These are phyloP conservation scores for Drosophila monieri DNA, from an alignment of 2,888 invertebrate genomes.

Conservation along the genomic window DNA sequence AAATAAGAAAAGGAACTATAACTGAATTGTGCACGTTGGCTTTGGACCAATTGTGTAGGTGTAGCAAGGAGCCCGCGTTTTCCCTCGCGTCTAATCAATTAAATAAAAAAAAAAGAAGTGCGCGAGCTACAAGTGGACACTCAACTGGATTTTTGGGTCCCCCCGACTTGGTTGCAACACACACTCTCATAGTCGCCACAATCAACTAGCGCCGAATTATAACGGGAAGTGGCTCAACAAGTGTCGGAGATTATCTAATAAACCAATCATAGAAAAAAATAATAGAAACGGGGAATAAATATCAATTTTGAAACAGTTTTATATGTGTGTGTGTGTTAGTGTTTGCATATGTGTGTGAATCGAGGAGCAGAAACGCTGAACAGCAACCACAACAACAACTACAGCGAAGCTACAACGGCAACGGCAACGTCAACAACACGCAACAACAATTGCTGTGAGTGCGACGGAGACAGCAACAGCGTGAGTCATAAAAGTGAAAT, in stretches of 20 bases:
- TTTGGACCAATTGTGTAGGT: not conserved
- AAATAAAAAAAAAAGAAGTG: constrained; percentile 45
- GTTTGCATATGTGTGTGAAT: constrained; percentile 59
- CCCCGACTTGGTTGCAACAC: constrained; percentile 33
- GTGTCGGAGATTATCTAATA: constrained; percentile 76
- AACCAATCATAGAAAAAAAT: constrained; percentile 57
- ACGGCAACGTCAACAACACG: constrained; percentile 71
- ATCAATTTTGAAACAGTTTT: constrained; percentile 55
- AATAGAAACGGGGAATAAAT: constrained; percentile 41
- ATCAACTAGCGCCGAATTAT: constrained; percentile 20
- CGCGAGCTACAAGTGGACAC: constrained; percentile 61
- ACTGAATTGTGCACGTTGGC: not conserved
- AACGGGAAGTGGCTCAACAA: constrained; percentile 75
- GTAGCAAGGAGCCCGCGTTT: constrained; percentile 32
- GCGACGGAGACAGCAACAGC: constrained; percentile 81
- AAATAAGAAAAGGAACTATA: not conserved
- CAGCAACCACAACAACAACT: constrained; percentile 50
- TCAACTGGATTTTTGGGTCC: constrained; percentile 38
- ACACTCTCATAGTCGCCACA: constrained; percentile 4
- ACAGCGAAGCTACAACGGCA: constrained; percentile 67
- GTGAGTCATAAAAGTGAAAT: constrained; percentile 85
- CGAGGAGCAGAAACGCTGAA: constrained; percentile 50
- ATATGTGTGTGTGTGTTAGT: constrained; percentile 34
- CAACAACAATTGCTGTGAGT: constrained; percentile 72
- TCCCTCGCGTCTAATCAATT: constrained; percentile 43